These are phyloP conservation scores for Caenorhabditis sp. DNA, from an alignment of 2,888 invertebrate genomes.

Conservation along the genomic window DNA sequence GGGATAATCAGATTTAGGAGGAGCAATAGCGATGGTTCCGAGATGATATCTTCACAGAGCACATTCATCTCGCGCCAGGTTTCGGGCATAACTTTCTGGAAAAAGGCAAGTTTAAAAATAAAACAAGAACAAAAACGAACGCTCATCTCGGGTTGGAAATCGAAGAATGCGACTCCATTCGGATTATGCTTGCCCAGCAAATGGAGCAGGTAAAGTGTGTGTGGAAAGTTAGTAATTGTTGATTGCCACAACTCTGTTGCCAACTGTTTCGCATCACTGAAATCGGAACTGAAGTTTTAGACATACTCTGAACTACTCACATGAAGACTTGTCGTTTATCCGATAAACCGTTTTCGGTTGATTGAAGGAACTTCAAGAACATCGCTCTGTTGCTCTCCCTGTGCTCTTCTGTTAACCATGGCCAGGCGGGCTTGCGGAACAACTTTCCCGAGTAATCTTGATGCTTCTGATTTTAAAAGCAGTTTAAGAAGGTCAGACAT, in stretches of 20 bases:
- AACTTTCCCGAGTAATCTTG: neutral
- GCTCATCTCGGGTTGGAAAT: neutral
- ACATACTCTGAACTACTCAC: neutral
- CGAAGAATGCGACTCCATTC: neutral
- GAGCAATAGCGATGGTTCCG: neutral
- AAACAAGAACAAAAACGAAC: neutral
- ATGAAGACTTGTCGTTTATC: too few species aligned
- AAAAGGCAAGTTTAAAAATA: neutral
- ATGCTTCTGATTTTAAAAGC: neutral
- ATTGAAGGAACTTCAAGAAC: neutral
- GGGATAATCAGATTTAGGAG: neutral
- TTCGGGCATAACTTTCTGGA: neutral
- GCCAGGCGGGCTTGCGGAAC: neutral
- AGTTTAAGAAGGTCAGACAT: too few species aligned
- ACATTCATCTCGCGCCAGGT: neutral
- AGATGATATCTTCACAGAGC: neutral
- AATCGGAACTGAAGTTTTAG: neutral
- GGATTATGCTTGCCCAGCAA: neutral
- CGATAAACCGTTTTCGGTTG: too few species aligned
- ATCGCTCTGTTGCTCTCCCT: neutral
- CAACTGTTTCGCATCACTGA: constrained; percentile 18
- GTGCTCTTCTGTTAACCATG: neutral
- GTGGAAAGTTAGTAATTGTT: constrained; percentile 3
- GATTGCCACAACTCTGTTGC: constrained; percentile 15
- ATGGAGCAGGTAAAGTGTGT: constrained; percentile 4